These are phyloP conservation scores for Trissolcus brochymenae DNA, from an alignment of 2,888 invertebrate genomes.

Conservation along the genomic window DNA sequence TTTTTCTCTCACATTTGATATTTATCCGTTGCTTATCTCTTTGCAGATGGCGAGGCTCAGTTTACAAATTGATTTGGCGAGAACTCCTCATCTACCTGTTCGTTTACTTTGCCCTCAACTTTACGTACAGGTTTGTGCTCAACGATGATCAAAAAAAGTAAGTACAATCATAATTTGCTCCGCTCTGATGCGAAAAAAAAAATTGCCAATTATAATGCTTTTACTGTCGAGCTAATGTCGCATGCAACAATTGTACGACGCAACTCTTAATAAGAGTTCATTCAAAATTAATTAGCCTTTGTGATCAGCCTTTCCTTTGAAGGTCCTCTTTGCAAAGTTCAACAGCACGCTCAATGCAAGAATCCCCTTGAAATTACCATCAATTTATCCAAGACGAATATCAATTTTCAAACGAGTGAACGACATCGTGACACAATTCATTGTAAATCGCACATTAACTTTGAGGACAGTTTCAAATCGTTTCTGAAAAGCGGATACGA, in stretches of 20 bases:
- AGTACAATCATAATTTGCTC: slow-evolving; percentile 66
- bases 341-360: slow-evolving; percentile 14
- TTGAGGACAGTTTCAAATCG: too few relatives aligned
- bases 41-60: slow-evolving; percentile 95
- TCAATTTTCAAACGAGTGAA: slow-evolving; percentile 2
- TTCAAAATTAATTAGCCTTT: slow-evolving; percentile 29
- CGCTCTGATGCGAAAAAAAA: too few relatives aligned
- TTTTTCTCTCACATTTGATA: slow-evolving; percentile 39
- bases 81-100: slow-evolving; percentile 92
- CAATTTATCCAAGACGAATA: slow-evolving; percentile 25
- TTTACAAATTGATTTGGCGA: slow-evolving; percentile 96
- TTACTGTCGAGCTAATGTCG: background rate
- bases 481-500: too few relatives aligned
- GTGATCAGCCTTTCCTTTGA: slow-evolving; percentile 23
- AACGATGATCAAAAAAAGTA: slow-evolving; percentile 88
- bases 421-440: background rate
- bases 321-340: slow-evolving; percentile 21
- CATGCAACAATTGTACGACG: slow-evolving; percentile 1
- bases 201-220: background rate
- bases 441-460: too few relatives aligned
- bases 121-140: slow-evolving; percentile 90
- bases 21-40: too few relatives aligned
- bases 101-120: slow-evolving; percentile 91
- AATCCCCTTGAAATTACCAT: slow-evolving; percentile 19
- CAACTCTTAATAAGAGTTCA: slow-evolving; percentile 15